Evolutionary conservation across 2,888 invertebrate genomes (phyloP), one percentile per base, ranked within the genome.

Genomic region (Limnephilus marmoratus): DNA sequence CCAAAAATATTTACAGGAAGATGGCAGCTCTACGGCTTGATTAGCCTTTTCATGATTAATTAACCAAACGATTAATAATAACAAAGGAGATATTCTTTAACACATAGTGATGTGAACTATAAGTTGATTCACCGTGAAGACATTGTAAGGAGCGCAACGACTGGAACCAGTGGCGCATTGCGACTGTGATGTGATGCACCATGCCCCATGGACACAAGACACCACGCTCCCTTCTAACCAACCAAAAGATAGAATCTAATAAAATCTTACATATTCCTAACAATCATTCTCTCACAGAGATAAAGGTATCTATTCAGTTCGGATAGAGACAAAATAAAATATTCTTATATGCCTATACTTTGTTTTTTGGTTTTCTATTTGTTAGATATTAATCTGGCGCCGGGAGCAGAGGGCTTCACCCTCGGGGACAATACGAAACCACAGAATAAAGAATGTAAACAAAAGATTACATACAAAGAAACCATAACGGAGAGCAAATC

Each of bases 251-350:
- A 87, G 85, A 89, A 45, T 91, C 81, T 87, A 93, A 92, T 92
- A 89, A 92, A 91, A 92, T 90, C 88, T 92, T 92, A 90, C 88
- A 92, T 92, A 92, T 90, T 90, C 92, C 92, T 93, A 93, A 92
- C 91, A 83, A 92, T 92, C 93, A 92, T 92, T 92, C 92, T 93
- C 93, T 93, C 93, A 92, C 90, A 92, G 93, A 92, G 93, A 92
- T 91, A 92, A 91, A 93, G 93, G 93, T 93, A 92, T 93, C 93
- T 92, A 93, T 93, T 93, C 93, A 93, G 93, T 93, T 93, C 93
- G 90, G 93, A 93, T 93, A 92, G 90, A 93, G 93, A 93, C 90
- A 93, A 93, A 93, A 93, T 93, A 90, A 93, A 90, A 91, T 91
- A 93, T 93, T 93, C 93, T 93, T 93, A 93, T 91, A 85, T 91